These are phyloP conservation scores for Acanthococcus lagerstroemiae DNA, from an alignment of 2,888 invertebrate genomes.

Conservation along the genomic window DNA sequence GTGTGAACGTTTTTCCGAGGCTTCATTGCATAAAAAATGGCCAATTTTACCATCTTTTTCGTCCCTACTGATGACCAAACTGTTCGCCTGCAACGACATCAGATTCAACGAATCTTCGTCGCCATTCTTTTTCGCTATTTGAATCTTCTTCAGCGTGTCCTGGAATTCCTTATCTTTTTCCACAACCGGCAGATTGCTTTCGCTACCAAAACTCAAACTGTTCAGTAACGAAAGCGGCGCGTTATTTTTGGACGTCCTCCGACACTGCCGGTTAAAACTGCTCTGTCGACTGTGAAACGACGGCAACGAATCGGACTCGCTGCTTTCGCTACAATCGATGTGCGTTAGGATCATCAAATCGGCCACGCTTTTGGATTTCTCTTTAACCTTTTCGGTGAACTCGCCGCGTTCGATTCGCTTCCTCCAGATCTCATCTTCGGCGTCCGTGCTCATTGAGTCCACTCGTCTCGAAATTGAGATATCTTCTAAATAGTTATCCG, in stretches of 20 bases:
- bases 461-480: constrained; percentile 35
- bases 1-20: constrained; percentile 38
- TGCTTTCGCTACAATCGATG: constrained; percentile 51
- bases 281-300: constrained; percentile 37
- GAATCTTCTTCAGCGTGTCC: constrained; percentile 46
- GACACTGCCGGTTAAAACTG: constrained; percentile 27
- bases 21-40: constrained; percentile 41
- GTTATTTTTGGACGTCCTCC: constrained; percentile 34
- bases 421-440: constrained; percentile 55
- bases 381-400: constrained; percentile 51
- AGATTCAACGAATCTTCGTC: constrained; percentile 35
- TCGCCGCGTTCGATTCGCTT: constrained; percentile 48
- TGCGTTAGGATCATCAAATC: constrained; percentile 58
- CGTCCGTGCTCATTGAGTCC: constrained; percentile 48
- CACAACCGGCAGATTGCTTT: constrained; percentile 47
- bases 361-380: constrained; percentile 56
- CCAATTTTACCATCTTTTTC: constrained; percentile 31
- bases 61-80: constrained; percentile 11
- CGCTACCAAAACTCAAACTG: constrained; percentile 45
- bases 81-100: constrained; percentile 13
- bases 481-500: constrained; percentile 37
- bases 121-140: constrained; percentile 38
- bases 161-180: constrained; percentile 48
- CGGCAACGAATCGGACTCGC: constrained; percentile 44
- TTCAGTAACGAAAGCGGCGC: constrained; percentile 40